Percentiles rank a stretch among this genome's conserved stretches.
Conservation (phyloP, 2,797 vertebrate species). For the Todus mexicanus region DNA sequence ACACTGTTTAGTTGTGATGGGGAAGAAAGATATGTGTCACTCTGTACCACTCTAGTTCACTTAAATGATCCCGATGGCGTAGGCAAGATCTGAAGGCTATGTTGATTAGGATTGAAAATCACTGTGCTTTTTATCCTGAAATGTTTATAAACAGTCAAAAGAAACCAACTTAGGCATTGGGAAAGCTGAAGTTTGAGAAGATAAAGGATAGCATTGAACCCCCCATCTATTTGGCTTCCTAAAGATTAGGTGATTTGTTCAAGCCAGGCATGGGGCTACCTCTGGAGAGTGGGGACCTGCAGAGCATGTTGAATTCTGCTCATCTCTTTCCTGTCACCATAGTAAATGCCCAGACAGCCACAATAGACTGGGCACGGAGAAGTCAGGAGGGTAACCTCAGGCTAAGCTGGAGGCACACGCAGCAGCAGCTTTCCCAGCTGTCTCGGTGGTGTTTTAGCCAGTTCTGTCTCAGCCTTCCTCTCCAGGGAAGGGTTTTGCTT, state of each 20-base stretch:
- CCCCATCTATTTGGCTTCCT: background rate
- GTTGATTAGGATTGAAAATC: background rate
- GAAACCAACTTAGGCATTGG: background rate
- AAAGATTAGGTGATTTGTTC: background rate
- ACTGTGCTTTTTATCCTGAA: background rate
- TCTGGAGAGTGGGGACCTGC: background rate
- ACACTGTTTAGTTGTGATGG: background rate
- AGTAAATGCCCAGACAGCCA: background rate
- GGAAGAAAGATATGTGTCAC: background rate
- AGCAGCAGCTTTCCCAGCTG: background rate
- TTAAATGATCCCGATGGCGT: background rate
- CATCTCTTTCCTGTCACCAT: background rate
- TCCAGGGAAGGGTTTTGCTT: background rate
- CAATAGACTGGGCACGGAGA: accelerated
- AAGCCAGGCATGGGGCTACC: background rate
- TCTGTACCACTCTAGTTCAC: background rate
- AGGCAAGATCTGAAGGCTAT: background rate
- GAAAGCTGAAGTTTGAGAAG: background rate
- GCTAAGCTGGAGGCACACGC: background rate
- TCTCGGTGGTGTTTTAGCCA: background rate
- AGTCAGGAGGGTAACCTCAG: background rate
- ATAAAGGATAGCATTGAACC: background rate
- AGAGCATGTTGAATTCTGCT: background rate
- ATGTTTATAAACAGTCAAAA: background rate
- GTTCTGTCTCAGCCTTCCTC: background rate